Evolutionary conservation across 2,113 vertebrate species (phyloP), one percentile per base, ranked within the genome.

Genomic region (Phrynosoma platyrhinos): DNA sequence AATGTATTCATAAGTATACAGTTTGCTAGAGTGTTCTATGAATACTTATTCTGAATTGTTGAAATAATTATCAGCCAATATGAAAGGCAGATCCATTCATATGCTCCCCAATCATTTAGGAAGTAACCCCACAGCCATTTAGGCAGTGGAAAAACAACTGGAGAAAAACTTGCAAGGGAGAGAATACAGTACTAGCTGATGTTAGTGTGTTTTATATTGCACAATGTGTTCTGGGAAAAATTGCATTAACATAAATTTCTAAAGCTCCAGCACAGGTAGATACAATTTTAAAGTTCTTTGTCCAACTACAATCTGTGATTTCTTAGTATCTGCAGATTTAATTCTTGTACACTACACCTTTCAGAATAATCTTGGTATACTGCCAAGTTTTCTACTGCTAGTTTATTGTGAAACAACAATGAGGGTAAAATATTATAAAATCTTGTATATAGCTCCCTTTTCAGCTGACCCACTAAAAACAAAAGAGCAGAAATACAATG

Each of bases 281-380:
- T 79, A 90, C 88, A 90, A 30, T 52, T 71, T 79, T 14, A 62
- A 21, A 20, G 18, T 10, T 82, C 68, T 40, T 78, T 76, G 20
- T 10, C 32, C 13, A 88, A 2, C 55, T 79, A 40, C 16, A 79
- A 83, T 14, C 14, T 74, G 87, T n/a, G 66, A 69, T 53, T 91
- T 81, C 64, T 87, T 89, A 30, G 18, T 66, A 69, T 83, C 36
- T 71, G 74, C 40, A 91, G 23, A 83, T 85, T 79, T n/a, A 83
- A 87, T 53, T 84, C 14, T n/a, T 71, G 3, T 53, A 14, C 1
- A 52, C 20, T 66, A 64, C 20, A 4, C 58, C 18, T 86, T 89
- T 85, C 53, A n/a, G 21, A 85, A 71, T n/a, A 16, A 71, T 55
- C 75, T 62, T 87, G 18, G 8, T 75, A 27, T 10, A 77, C 7